Evolutionary conservation across 64 coral and sea anemone species (phyloP).

Genomic region (Montipora capricornis): DNA sequence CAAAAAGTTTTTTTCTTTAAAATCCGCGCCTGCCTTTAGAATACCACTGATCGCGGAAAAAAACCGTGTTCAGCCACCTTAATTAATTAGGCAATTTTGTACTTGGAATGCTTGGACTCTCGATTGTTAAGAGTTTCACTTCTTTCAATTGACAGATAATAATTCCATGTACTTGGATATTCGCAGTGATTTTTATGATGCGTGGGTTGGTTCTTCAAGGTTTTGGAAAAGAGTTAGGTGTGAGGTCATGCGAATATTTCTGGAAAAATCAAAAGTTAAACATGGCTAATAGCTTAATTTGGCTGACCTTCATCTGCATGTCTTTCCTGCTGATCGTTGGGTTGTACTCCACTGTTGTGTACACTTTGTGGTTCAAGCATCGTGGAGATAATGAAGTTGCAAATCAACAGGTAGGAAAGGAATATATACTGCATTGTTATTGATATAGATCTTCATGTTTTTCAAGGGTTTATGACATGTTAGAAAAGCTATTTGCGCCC

Average conservation of each 20-base stretch:
- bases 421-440: too few relatives aligned
- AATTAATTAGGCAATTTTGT: too few relatives aligned
- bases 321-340: slow-evolving; percentile 1
- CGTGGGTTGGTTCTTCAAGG: background rate
- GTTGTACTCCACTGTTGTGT: slow-evolving; percentile 39
- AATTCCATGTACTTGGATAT: background rate
- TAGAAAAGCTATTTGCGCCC: too few relatives aligned
- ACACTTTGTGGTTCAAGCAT: slow-evolving; percentile 39
- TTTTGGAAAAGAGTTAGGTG: background rate
- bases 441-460: too few relatives aligned
- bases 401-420: background rate
- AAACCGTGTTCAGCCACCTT: too few relatives aligned
- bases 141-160: background rate
- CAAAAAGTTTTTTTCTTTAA: too few relatives aligned
- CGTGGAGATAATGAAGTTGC: background rate
- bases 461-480: too few relatives aligned
- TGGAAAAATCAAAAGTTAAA: background rate
- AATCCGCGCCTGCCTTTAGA: too few relatives aligned
- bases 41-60: too few relatives aligned
- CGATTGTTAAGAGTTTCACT: too few relatives aligned
- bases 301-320: slow-evolving; percentile 6
- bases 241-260: background rate
- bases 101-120: too few relatives aligned
- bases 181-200: background rate
- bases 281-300: background rate